A percentile compares a stretch with the other conserved stretches of the same genome.
phyloP scores from a whole-genome alignment of 30 jellyfish, hydroid and myxozoan species.

The Pelagia noctiluca region DNA sequence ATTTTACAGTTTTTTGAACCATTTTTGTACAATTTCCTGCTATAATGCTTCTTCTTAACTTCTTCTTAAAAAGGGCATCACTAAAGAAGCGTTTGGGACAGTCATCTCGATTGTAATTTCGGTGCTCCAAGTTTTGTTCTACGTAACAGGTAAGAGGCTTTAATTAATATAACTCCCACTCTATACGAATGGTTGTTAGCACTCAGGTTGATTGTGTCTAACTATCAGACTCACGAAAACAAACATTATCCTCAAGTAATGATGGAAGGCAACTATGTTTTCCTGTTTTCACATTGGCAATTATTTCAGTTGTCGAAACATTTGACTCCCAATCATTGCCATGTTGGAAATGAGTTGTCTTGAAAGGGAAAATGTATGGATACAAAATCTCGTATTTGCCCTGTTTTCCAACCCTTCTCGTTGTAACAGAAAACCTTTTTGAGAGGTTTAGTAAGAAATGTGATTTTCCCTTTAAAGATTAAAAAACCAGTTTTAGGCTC shows the following conservation, averaged over 20 bases:
- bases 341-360: too few relatives aligned
- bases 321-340: neutral
- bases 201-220: neutral
- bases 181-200: neutral
- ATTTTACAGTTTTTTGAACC: neutral
- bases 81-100: conserved; percentile 57
- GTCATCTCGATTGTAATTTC: conserved; percentile 38
- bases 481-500: too few relatives aligned
- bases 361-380: too few relatives aligned
- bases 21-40: neutral
- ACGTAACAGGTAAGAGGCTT: conserved; percentile 34
- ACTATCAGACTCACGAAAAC: too few relatives aligned
- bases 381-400: too few relatives aligned
- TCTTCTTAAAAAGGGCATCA: conserved; percentile 37
- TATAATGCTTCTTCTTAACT: neutral
- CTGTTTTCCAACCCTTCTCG: too few relatives aligned
- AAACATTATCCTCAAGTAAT: too few relatives aligned
- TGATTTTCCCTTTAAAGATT: too few relatives aligned
- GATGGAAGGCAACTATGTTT: too few relatives aligned
- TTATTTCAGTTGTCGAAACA: neutral
- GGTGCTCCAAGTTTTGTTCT: conserved; percentile 52
- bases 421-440: too few relatives aligned
- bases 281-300: too few relatives aligned
- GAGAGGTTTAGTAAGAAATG: too few relatives aligned
- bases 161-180: neutral